Evolutionary conservation across 2,797 vertebrate species (phyloP), one percentile per base, ranked within the genome.

Genomic region (Poecilia picta): DNA sequence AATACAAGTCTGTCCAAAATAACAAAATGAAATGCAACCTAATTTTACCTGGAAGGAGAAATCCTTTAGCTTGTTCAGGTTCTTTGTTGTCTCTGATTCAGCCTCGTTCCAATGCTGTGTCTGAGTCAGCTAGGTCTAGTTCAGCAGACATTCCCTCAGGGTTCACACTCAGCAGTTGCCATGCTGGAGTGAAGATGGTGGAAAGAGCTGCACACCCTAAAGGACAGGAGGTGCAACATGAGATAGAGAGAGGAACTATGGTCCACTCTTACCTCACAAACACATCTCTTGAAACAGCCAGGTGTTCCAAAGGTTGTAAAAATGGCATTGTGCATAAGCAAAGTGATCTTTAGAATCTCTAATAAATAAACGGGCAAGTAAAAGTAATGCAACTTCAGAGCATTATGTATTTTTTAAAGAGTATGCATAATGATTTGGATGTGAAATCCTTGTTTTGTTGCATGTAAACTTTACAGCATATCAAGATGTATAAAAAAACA

Each of bases 401-500:
- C 66, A 25, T 79, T 36, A n/a, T 79, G 41, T 31, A 15, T 64
- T 20, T 64, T 66, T 20, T 36, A 20, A 64, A 64, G 59, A 8
- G 8, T 18, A 23, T 39, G 11, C 18, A 66, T 39, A 4, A 36
- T 4, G 45, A 53, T 62, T 18, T 43, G 39, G 31, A 10, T 45
- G 4, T 33, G 20, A 25, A 28, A 18, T 75, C 39, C 7, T 59
- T 12, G 25, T 45, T 39, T 15, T 11, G 20, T 13, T 11, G 77
- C 36, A 36, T 7, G 62, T 74, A 49, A 7, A 78, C 33, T 59
- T 72, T 53, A 47, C 46, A 64, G 28, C 33, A 53, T 75, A 45
- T 73, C 6, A 53, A 66, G 33, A 49, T 18, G 74, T 72, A 79
- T 62, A 74, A 75, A 80, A 47, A 74, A 64, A 8, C 53, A 51